These are phyloP conservation scores for Delichon dasypus DNA, from an alignment of 2,797 vertebrate genomes.

Conservation along the genomic window DNA sequence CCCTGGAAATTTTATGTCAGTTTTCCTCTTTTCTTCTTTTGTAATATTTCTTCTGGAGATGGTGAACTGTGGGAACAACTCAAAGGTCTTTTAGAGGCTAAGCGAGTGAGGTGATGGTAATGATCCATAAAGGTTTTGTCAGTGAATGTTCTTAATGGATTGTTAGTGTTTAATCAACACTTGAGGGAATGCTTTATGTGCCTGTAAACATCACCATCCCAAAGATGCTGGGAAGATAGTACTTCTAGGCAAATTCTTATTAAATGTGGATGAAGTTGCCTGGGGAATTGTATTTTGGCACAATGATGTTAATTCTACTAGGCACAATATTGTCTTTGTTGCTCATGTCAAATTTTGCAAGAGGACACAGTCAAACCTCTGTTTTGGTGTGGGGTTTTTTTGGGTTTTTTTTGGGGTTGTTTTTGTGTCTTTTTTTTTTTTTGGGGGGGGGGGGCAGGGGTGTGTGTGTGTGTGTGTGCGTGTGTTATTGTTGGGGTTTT, in stretches of 20 bases:
- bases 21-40: background rate
- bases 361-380: background rate
- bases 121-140: conserved; percentile 24
- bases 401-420: too few relatives aligned
- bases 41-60: background rate
- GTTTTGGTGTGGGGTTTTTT: background rate
- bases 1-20: background rate
- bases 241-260: conserved; percentile 15
- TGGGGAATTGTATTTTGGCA: background rate
- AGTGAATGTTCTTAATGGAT: background rate
- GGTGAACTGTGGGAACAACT: background rate
- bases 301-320: background rate
- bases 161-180: conserved; percentile 3
- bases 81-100: background rate
- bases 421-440: too few relatives aligned
- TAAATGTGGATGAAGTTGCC: background rate
- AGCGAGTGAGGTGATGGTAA: background rate
- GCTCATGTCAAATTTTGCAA: background rate
- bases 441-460: too few relatives aligned
- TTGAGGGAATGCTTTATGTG: background rate
- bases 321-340: background rate
- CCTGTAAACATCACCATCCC: background rate
- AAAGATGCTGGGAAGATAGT: background rate
- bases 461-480: too few relatives aligned
- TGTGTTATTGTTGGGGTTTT: background rate